Evolutionary conservation across 2,113 vertebrate genomes (phyloP).

Genomic region (Seriola aureovittata): DNA sequence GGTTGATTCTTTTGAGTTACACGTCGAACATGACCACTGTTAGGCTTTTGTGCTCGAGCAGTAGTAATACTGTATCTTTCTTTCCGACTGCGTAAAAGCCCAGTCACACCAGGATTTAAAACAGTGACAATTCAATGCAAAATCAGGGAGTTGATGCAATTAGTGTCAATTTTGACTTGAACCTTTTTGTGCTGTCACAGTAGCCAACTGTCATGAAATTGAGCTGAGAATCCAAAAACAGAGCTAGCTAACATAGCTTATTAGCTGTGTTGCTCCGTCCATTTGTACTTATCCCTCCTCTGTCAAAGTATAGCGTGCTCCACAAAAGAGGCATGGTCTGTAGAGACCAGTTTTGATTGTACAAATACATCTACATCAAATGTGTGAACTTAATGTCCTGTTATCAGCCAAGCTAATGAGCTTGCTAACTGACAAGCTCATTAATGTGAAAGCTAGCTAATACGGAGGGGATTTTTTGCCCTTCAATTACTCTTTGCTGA

Average conservation of each 20-base stretch:
- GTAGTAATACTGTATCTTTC: conserved; percentile 19
- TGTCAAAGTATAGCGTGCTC: not conserved
- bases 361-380: not conserved
- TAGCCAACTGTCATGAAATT: not conserved
- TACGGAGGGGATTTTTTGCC: not conserved
- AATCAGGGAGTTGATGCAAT: not conserved
- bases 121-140: not conserved
- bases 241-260: not conserved
- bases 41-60: conserved; percentile 1
- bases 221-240: not conserved
- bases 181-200: not conserved
- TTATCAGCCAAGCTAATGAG: not conserved
- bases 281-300: not conserved
- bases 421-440: not conserved
- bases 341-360: not conserved
- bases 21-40: conserved; percentile 12
- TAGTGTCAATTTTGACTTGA: not conserved
- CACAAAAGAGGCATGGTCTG: not conserved
- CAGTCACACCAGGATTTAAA: conserved; percentile 59
- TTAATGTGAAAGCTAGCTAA: not conserved
- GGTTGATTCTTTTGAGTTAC: conserved; percentile 43
- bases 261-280: not conserved
- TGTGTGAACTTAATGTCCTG: not conserved
- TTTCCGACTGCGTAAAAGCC: conserved; percentile 31
- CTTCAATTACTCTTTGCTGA: too few relatives aligned